phyloP scores from a whole-genome alignment of 2,113 vertebrate genomes.

The Vulpes ferrilata region DNA sequence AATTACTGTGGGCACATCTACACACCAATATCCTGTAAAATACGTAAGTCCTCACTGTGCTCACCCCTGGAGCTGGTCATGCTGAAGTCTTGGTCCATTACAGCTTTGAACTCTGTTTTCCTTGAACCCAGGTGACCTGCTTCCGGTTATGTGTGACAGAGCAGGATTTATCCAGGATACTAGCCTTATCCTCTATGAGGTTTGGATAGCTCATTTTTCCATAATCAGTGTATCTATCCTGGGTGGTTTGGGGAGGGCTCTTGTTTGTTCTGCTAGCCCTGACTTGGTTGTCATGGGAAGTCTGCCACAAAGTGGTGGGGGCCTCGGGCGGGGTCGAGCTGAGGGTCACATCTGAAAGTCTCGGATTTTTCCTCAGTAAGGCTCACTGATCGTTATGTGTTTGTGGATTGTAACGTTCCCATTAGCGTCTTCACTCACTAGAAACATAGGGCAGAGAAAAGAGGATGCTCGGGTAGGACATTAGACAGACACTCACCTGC shows the following conservation, averaged over 20 bases:
- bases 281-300: neutral
- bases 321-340: neutral
- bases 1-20: slow-evolving; percentile 99
- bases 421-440: neutral
- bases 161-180: slow-evolving; percentile 99
- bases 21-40: slow-evolving; percentile 99
- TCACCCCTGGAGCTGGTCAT: accelerated
- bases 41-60: slow-evolving; percentile 91
- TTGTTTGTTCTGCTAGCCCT: neutral
- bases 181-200: slow-evolving; percentile 99
- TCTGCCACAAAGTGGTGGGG: neutral
- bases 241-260: neutral
- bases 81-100: accelerated
- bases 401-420: neutral
- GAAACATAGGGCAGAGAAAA: neutral
- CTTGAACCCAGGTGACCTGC: slow-evolving; percentile 94
- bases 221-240: neutral
- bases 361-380: neutral
- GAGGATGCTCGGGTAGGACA: neutral
- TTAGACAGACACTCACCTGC: neutral
- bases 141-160: slow-evolving; percentile 99
- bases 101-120: neutral
- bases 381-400: neutral
- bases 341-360: neutral
- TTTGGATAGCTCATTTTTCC: slow-evolving; percentile 77